Conservation (phyloP, 1,140 invertebrate species). For the Aphidius gifuensis region DNA sequence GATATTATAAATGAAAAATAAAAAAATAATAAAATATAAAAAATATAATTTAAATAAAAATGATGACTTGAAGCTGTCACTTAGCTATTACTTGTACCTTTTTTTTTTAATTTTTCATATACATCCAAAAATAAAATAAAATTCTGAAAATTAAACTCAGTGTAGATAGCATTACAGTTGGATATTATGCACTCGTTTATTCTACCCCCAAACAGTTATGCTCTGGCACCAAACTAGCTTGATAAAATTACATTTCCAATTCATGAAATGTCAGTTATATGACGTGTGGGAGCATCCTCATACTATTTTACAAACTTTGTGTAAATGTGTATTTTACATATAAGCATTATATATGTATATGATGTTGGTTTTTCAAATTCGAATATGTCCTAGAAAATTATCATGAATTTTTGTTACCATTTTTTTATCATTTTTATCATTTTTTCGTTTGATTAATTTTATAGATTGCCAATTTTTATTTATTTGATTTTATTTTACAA, state of each 20-base stretch:
- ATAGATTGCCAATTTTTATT: no score
- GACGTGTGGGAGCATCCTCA: conserved; percentile 31
- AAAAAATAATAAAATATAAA: no score
- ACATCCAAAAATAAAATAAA: conserved; percentile 14
- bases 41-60: no score
- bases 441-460: no score
- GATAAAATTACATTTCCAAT: conserved; percentile 55
- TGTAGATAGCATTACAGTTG: conserved; percentile 2
- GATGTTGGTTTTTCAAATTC: no score
- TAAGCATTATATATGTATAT: no score
- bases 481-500: no score
- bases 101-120: conserved; percentile 20
- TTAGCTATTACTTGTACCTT: conserved; percentile 27
- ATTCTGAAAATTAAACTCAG: conserved; percentile 3
- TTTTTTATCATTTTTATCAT: no score
- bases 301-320: conserved; percentile 14
- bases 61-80: background rate
- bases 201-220: conserved; percentile 49
- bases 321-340: no score
- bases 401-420: no score
- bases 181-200: conserved; percentile 51
- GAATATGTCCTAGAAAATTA: no score
- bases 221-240: conserved; percentile 37
- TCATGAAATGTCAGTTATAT: conserved; percentile 53
- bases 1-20: conserved; percentile 15